phyloP scores from a whole-genome alignment of 2,888 invertebrate species.

The Rotaria magnacalcarata region DNA sequence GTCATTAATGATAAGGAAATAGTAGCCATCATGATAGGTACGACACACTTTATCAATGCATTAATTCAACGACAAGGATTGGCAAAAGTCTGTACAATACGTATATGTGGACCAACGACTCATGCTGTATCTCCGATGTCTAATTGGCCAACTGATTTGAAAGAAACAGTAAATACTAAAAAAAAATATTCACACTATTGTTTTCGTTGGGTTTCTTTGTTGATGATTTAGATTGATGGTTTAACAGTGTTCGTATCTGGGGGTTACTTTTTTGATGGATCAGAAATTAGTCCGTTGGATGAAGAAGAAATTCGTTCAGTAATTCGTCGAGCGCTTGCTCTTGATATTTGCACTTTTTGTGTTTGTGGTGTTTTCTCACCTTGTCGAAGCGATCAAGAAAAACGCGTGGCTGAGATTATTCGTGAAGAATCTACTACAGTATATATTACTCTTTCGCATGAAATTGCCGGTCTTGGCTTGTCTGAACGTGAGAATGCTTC shows the following conservation, averaged over 20 bases:
- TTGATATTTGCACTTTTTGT: slow-evolving; percentile 51
- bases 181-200: too few relatives aligned
- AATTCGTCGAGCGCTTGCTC: slow-evolving; percentile 45
- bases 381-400: slow-evolving; percentile 51
- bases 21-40: slow-evolving; percentile 50
- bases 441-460: slow-evolving; percentile 51
- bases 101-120: slow-evolving; percentile 54
- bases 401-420: slow-evolving; percentile 49
- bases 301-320: slow-evolving; percentile 50
- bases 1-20: slow-evolving; percentile 46
- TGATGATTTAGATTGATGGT: background rate
- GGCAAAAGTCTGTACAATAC: slow-evolving; percentile 51
- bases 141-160: slow-evolving; percentile 52
- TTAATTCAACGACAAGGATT: slow-evolving; percentile 52
- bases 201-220: background rate
- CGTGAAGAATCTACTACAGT: background rate
- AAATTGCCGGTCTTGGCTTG: slow-evolving; percentile 52
- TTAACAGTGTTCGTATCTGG: slow-evolving; percentile 48
- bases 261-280: slow-evolving; percentile 53
- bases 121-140: slow-evolving; percentile 51
- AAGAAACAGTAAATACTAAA: slow-evolving; percentile 42
- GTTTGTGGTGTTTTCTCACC: slow-evolving; percentile 54
- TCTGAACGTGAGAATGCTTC: slow-evolving; percentile 56
- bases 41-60: slow-evolving; percentile 57
- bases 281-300: slow-evolving; percentile 50